Evolutionary conservation across 2,113 vertebrate species (phyloP).

Genomic region (Irena cyanogastra): DNA sequence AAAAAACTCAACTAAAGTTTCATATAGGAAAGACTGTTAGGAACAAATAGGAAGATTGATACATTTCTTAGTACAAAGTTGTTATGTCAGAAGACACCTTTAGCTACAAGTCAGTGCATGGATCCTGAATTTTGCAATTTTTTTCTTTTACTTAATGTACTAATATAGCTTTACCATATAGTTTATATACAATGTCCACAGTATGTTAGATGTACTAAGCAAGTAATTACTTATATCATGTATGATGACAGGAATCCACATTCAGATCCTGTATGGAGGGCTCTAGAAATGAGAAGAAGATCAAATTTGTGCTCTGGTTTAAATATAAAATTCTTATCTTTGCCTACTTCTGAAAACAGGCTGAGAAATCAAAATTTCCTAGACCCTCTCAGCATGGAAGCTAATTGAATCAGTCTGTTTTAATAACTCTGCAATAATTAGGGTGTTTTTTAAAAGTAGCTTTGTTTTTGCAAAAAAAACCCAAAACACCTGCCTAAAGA

Average conservation of each 20-base stretch:
- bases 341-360: background rate
- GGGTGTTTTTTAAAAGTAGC: background rate
- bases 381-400: background rate
- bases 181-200: background rate
- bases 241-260: background rate
- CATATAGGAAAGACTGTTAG: background rate
- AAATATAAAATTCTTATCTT: background rate
- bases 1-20: background rate
- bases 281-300: background rate
- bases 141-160: background rate
- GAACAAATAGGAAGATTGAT: background rate
- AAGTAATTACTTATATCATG: background rate
- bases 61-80: background rate
- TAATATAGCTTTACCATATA: background rate
- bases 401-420: background rate
- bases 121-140: background rate
- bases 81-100: background rate
- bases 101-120: accelerated
- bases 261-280: background rate
- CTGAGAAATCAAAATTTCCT: background rate
- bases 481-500: background rate
- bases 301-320: background rate
- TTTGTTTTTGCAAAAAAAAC: background rate
- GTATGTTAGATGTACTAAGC: background rate
- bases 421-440: background rate